Percentiles rank a stretch among this genome's conserved stretches.
These are phyloP conservation scores for Paralichthys olivaceus DNA, from an alignment of 2,113 vertebrate species.

Conservation along the genomic window DNA sequence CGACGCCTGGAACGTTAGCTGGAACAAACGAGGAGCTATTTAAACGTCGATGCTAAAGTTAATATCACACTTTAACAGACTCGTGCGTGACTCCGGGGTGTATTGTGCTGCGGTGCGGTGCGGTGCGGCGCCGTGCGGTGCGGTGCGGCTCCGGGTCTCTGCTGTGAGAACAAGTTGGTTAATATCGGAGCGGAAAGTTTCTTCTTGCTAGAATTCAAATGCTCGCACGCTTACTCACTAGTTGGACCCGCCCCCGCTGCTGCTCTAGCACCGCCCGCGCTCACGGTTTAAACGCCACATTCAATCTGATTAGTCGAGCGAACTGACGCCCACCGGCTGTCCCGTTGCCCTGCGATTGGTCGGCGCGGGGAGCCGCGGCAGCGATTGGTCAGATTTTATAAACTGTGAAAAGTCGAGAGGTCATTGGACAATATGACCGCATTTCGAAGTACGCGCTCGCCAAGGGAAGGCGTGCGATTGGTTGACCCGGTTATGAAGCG, in stretches of 20 bases:
- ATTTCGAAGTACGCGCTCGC: constrained; percentile 86
- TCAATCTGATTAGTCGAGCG: constrained; percentile 62
- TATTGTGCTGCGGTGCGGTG: too few relatives aligned
- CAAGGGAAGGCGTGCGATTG: constrained; percentile 43
- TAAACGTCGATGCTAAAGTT: constrained; percentile 16
- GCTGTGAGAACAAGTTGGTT: constrained; percentile 1
- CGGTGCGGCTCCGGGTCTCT: neutral
- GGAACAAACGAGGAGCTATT: constrained; percentile 9
- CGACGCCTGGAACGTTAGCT: constrained; percentile 14
- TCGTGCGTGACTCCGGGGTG: neutral
- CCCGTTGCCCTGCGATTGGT: constrained; percentile 59
- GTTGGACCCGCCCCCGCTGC: constrained; percentile 65
- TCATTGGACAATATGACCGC: constrained; percentile 72
- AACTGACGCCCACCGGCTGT: constrained; percentile 7
- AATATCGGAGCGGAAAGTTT: constrained; percentile 39
- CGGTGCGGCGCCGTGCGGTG: too few relatives aligned
- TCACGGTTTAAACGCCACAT: constrained; percentile 81
- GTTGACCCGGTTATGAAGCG: constrained; percentile 53
- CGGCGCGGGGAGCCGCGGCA: fast-evolving
- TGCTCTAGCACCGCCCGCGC: constrained; percentile 77
- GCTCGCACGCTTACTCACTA: constrained; percentile 64
- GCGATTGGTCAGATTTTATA: constrained; percentile 63
- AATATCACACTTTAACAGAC: constrained; percentile 1
- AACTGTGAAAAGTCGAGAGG: constrained; percentile 22
- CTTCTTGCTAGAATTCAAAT: constrained; percentile 67